Evolutionary conservation across 2,797 vertebrate genomes (phyloP).

Genomic region (Chaunax sp.): DNA sequence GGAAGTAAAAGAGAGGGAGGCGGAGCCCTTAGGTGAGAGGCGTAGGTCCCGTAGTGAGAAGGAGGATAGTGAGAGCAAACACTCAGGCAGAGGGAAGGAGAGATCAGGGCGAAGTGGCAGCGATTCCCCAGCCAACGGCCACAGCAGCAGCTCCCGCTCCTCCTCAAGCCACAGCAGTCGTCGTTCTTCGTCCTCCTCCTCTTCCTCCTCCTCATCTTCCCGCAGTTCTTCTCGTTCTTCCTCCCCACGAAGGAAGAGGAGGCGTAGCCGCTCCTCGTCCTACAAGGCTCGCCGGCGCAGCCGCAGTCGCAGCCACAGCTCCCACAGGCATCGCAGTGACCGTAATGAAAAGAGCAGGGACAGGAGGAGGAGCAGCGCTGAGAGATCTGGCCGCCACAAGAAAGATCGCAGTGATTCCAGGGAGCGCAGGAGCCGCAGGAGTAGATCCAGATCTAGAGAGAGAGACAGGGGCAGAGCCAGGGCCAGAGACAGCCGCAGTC

Average conservation of each 20-base stretch:
- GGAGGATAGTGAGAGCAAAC: constrained; percentile 87
- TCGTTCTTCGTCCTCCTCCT: constrained; percentile 90
- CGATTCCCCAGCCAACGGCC: constrained; percentile 88
- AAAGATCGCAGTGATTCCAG: constrained; percentile 87
- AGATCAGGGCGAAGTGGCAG: constrained; percentile 82
- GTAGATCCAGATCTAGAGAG: constrained; percentile 89
- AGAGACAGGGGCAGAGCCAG: constrained; percentile 85
- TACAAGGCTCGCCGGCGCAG: constrained; percentile 89
- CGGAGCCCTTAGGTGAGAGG: constrained; percentile 89
- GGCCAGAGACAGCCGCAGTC: constrained; percentile 84
- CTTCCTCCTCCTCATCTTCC: constrained; percentile 91
- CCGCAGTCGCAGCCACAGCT: constrained; percentile 92
- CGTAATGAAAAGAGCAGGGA: constrained; percentile 89
- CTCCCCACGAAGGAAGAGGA: constrained; percentile 91
- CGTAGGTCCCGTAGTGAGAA: constrained; percentile 91
- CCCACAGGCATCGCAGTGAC: constrained; percentile 87
- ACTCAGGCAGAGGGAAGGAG: constrained; percentile 87
- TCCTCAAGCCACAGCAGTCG: constrained; percentile 90
- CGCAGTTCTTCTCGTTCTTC: constrained; percentile 93
- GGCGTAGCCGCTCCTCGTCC: constrained; percentile 90
- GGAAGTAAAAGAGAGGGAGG: constrained; percentile 91
- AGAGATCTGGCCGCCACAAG: constrained; percentile 88
- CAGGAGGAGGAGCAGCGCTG: constrained; percentile 87
- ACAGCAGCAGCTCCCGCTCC: constrained; percentile 90
- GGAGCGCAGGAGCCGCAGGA: constrained; percentile 84